These are phyloP conservation scores for Ophiothrix spiculata DNA, from an alignment of 35 echinoderm and acorn worm species.

Conservation along the genomic window DNA sequence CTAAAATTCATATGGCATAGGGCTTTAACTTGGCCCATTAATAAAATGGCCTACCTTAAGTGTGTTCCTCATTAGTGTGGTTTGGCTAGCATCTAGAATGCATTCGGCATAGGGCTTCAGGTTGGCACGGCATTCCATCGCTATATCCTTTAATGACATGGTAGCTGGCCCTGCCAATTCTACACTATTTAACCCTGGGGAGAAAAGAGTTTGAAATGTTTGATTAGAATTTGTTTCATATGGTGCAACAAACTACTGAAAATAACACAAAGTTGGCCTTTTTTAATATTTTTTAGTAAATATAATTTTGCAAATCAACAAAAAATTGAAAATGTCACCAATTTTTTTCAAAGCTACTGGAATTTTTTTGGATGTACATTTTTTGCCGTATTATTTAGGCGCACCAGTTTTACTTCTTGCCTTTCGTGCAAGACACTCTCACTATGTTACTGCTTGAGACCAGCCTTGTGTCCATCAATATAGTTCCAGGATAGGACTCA, in stretches of 20 bases:
- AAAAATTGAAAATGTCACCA: background rate
- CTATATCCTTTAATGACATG: constrained; percentile 89
- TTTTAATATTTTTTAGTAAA: too few species aligned
- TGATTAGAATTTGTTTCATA: background rate
- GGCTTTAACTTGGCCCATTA: too few species aligned
- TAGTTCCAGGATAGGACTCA: background rate
- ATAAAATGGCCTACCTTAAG: constrained; percentile 48
- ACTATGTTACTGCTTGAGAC: background rate
- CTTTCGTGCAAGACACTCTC: background rate
- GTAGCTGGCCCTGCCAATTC: constrained; percentile 72
- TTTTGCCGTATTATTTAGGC: background rate
- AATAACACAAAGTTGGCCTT: too few species aligned
- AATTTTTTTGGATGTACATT: background rate
- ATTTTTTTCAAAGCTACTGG: background rate
- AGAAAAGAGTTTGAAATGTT: background rate
- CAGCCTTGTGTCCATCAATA: background rate
- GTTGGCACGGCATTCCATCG: constrained; percentile 74
- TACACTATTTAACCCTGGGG: constrained; percentile 58
- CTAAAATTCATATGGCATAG: too few species aligned
- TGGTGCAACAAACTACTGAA: too few species aligned
- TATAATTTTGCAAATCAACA: too few species aligned
- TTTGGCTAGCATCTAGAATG: constrained; percentile 65
- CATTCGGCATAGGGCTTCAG: constrained; percentile 70
- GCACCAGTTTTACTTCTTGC: background rate
- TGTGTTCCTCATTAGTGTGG: constrained; percentile 46